Conservation (phyloP, 1,140 invertebrate genomes). For the Papilio dardanus region DNA sequence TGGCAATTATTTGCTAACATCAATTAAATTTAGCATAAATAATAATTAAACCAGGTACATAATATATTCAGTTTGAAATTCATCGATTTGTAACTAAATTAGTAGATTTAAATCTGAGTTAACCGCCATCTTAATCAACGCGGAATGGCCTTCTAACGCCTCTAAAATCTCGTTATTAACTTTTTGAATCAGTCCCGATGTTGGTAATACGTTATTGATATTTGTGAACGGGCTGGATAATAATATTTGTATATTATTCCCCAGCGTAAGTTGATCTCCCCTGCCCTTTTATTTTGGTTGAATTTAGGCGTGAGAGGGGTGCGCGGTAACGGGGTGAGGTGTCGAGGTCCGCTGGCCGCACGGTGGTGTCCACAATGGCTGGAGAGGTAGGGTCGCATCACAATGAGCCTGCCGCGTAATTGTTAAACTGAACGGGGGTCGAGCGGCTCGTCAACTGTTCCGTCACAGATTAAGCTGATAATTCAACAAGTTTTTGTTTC, state of each 20-base stretch:
- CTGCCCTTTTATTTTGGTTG: conserved; percentile 41
- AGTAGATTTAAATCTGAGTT: conserved; percentile 28
- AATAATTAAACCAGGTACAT: conserved; percentile 29
- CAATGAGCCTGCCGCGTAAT: conserved; percentile 79
- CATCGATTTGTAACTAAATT: conserved; percentile 38
- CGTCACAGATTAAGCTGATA: conserved; percentile 64
- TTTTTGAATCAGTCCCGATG: conserved; percentile 76
- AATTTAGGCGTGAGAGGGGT: conserved; percentile 42
- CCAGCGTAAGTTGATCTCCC: conserved; percentile 60
- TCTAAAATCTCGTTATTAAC: conserved; percentile 74
- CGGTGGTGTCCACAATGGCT: conserved; percentile 75
- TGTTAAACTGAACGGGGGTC: conserved; percentile 79
- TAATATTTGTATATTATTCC: conserved; percentile 77
- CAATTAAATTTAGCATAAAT: conserved; percentile 34
- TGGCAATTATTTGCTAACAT: conserved; percentile 36
- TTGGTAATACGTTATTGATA: conserved; percentile 81
- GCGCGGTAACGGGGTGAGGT: conserved; percentile 51
- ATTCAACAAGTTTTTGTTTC: conserved; percentile 50
- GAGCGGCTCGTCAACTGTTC: conserved; percentile 76
- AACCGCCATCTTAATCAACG: conserved; percentile 46
- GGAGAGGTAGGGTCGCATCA: conserved; percentile 75
- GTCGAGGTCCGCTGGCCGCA: conserved; percentile 57
- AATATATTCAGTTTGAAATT: conserved; percentile 35
- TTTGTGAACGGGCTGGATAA: conserved; percentile 80
- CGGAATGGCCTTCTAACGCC: conserved; percentile 60